These are phyloP conservation scores for Calliphora vicina DNA, from an alignment of 1,140 invertebrate species.

Conservation along the genomic window DNA sequence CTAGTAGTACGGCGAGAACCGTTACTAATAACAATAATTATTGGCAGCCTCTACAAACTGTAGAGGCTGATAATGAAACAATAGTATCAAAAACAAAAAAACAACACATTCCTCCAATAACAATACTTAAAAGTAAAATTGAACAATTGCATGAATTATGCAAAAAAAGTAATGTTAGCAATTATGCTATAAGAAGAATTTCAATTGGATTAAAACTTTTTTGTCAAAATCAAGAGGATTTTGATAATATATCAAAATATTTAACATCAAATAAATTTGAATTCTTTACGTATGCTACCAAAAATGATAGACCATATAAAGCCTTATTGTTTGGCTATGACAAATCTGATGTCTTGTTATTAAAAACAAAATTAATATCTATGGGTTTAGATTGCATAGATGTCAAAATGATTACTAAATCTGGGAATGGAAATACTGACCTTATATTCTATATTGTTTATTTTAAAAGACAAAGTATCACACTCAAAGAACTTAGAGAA, in stretches of 20 bases:
- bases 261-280: not conserved
- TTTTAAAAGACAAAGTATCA: not conserved
- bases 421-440: not conserved
- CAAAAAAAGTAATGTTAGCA: too few relatives aligned
- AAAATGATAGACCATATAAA: not conserved
- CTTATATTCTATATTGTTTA: not conserved
- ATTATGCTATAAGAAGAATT: not conserved
- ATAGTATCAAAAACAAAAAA: too few relatives aligned
- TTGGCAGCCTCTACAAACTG: too few relatives aligned
- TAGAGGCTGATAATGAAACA: too few relatives aligned
- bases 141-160: too few relatives aligned
- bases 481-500: not conserved
- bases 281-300: not conserved
- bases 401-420: not conserved
- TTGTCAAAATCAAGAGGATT: not conserved
- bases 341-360: not conserved
- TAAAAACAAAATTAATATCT: not conserved
- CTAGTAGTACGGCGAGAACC: too few relatives aligned
- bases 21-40: too few relatives aligned
- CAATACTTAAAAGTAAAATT: too few relatives aligned
- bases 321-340: not conserved
- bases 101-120: too few relatives aligned
- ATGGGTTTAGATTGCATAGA: conserved; percentile 1
- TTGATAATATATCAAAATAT: not conserved
- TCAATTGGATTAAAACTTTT: conserved; percentile 2